A percentile compares a stretch with the other conserved stretches of the same genome.
Evolutionary conservation across 2,888 invertebrate species (phyloP).

Genomic region (Agrochola circellaris): DNA sequence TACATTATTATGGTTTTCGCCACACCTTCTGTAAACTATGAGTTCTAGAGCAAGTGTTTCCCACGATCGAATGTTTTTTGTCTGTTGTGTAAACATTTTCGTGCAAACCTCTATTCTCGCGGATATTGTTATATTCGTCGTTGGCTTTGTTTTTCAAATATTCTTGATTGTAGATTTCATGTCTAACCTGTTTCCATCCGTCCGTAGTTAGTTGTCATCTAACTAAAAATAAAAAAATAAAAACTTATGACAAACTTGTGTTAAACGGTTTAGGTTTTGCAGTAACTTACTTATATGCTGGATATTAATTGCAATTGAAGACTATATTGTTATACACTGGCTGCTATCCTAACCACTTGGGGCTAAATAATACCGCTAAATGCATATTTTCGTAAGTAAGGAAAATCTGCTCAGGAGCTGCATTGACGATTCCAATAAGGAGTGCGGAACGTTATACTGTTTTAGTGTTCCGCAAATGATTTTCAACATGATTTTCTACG

Average conservation of each 20-base stretch:
- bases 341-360: neutral
- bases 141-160: slow-evolving; percentile 24
- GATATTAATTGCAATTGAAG: neutral
- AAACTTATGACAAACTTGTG: neutral
- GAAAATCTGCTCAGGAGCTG: neutral
- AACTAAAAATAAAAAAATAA: neutral
- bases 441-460: neutral
- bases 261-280: neutral
- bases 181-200: neutral
- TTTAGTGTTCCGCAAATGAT: neutral
- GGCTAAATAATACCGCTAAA: neutral
- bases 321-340: neutral
- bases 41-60: slow-evolving; percentile 40
- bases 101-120: slow-evolving; percentile 19
- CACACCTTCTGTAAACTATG: slow-evolving; percentile 22
- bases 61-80: slow-evolving; percentile 45
- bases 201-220: neutral
- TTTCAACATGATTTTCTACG: neutral
- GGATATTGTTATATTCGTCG: slow-evolving; percentile 7
- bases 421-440: neutral
- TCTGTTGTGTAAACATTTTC: slow-evolving; percentile 39
- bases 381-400: too few species aligned
- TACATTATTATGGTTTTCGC: slow-evolving; percentile 32
- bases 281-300: neutral
- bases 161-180: neutral